These are phyloP conservation scores for Sebastes reedi DNA, from an alignment of 2,797 vertebrate species.

Conservation along the genomic window DNA sequence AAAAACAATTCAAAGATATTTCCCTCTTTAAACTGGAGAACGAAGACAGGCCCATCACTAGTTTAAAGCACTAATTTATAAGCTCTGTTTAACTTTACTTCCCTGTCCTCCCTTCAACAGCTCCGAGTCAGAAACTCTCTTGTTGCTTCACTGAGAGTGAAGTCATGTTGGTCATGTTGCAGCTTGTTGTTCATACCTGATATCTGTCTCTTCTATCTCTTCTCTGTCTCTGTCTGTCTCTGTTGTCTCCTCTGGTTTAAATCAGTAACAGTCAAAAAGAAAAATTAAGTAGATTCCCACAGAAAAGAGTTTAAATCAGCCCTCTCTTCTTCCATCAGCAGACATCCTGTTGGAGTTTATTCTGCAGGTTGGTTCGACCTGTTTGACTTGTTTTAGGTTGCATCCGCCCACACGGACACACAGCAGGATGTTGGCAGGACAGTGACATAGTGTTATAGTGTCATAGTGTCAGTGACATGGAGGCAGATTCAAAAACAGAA, in stretches of 20 bases:
- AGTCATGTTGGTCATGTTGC: constrained; percentile 44
- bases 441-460: no score
- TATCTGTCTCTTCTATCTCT: background rate
- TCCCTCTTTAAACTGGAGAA: background rate
- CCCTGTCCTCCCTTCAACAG: background rate
- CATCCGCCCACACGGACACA: background rate
- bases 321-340: background rate
- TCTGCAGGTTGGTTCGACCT: constrained; percentile 34
- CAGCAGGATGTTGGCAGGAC: background rate
- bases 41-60: background rate
- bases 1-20: background rate
- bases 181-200: constrained; percentile 38
- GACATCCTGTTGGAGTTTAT: background rate
- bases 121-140: background rate
- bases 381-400: constrained; percentile 49
- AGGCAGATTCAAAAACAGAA: no score
- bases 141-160: background rate
- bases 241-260: background rate
- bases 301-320: background rate
- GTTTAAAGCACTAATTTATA: no score
- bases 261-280: background rate
- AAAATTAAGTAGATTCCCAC: background rate
- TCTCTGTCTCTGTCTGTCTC: background rate
- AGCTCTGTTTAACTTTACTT: background rate
- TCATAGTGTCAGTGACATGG: no score